phyloP scores from a whole-genome alignment of 2,797 vertebrate genomes.

The Clangula hyemalis region DNA sequence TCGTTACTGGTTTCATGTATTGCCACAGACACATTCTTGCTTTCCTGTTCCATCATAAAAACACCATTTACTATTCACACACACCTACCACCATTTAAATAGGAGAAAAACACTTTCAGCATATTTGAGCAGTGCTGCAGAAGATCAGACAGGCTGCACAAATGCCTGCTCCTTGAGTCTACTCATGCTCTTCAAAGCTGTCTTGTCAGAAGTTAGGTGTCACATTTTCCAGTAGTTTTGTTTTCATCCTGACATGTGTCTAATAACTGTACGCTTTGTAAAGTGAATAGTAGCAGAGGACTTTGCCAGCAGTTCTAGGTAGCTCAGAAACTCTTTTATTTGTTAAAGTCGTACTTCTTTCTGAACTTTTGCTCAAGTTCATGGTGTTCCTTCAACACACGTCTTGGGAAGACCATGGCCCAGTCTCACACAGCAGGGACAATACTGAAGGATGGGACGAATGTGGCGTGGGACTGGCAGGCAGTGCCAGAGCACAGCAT shows the following conservation, averaged over 20 bases:
- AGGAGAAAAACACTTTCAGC: constrained; percentile 14
- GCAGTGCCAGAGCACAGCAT: background rate
- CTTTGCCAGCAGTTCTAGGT: background rate
- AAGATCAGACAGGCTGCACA: constrained; percentile 4
- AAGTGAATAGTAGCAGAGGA: background rate
- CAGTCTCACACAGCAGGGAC: background rate
- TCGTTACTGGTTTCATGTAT: background rate
- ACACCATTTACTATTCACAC: background rate
- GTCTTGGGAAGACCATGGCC: background rate
- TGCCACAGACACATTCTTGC: background rate
- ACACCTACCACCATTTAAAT: background rate
- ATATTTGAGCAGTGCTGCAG: background rate
- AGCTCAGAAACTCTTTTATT: background rate
- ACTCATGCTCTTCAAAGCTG: constrained; percentile 15
- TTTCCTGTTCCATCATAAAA: constrained; percentile 4
- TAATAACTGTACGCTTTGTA: background rate
- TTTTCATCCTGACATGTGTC: constrained; percentile 25
- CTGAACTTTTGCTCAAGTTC: background rate
- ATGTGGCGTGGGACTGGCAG: background rate
- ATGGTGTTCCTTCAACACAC: background rate
- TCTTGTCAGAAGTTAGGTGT: background rate
- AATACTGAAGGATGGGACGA: background rate
- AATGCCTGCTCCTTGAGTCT: background rate
- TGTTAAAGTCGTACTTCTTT: background rate
- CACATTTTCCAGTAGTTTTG: constrained; percentile 27